Conservation (phyloP, 2,888 invertebrate species). For the Mantis religiosa region DNA sequence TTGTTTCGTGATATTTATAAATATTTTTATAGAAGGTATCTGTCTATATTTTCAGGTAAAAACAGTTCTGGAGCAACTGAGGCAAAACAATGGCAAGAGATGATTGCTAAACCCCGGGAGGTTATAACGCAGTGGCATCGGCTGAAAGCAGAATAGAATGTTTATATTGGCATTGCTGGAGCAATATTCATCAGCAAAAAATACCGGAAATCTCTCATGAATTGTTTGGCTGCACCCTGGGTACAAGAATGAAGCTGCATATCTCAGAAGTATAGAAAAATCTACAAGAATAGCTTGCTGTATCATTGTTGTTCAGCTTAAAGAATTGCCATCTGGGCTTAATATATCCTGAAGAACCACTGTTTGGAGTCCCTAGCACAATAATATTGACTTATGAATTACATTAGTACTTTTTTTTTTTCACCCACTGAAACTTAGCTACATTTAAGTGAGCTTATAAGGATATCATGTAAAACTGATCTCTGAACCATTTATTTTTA, state of each 20-base stretch:
- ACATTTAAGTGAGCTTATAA: too few species aligned
- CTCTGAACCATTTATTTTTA: too few species aligned
- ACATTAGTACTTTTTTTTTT: too few species aligned
- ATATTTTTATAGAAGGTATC: not conserved
- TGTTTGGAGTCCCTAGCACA: too few species aligned
- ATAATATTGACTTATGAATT: too few species aligned
- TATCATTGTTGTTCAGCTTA: not conserved
- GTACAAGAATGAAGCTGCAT: not conserved
- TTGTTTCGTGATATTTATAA: not conserved
- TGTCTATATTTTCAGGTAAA: slow-evolving; percentile 62
- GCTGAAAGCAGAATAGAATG: slow-evolving; percentile 80
- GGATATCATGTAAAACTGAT: too few species aligned
- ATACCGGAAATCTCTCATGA: not conserved
- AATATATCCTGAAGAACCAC: too few species aligned
- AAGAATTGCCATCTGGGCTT: too few species aligned
- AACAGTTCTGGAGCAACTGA: slow-evolving; percentile 92
- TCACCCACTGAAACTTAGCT: too few species aligned
- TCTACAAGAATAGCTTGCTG: not conserved
- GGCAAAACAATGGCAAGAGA: slow-evolving; percentile 97
- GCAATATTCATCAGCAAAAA: not conserved
- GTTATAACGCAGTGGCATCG: slow-evolving; percentile 97
- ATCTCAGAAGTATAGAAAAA: not conserved
- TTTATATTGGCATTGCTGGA: not conserved
- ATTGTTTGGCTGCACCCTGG: not conserved
- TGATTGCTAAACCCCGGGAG: slow-evolving; percentile 95